Base-by-base conservation (phyloP, 2,888 invertebrate genomes). In the Thera obeliscata region DNA sequence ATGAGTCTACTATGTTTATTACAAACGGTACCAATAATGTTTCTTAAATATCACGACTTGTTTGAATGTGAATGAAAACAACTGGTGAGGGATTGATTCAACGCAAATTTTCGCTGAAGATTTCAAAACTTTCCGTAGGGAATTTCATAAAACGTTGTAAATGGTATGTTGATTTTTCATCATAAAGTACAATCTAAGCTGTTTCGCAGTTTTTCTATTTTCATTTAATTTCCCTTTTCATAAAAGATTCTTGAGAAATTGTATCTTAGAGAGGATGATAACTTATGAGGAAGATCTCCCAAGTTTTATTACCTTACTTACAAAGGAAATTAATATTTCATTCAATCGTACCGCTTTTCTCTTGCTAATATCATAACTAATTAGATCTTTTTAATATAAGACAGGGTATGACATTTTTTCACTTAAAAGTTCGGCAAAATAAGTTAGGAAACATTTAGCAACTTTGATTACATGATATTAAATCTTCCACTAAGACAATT, bases 11-110 rank as follows among this genome's bases (percentile, higher is more conserved):
- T 65, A 58, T 78, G 71, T 68, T 67, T 71, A 74, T 64, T 67
- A 56, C 56, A 55, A 49, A 63, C 22, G 61, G 57, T 50, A 64
- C 66, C 63, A 49, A 58, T 71, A 68, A 75, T 78, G 78, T 81
- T 77, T 76, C 50, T 61, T 66, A 72, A 78, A 76, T 72, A 76
- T 61, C 50, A 60, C 62, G 67, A 74, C 41, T 64, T 36, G 56
- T 64, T 66, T 67, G 65, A 72, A 66, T 70, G 58, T 7, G 50
- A 61, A 54, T 66, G 36, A 68, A 68, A 66, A 59, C 54, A 61
- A 56, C 36, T 61, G 22, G 43, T 41, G 33, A 57, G n/a, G 46
- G 3, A 7, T 41, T 41, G 49, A n/a, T 56, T 61, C n/a, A 38
- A 61, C 50, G 8, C 2, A n/a, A 56, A 54, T 50, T 61, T 55